Base-by-base conservation (phyloP, 1,140 invertebrate genomes). In the Orius insidiosus region DNA sequence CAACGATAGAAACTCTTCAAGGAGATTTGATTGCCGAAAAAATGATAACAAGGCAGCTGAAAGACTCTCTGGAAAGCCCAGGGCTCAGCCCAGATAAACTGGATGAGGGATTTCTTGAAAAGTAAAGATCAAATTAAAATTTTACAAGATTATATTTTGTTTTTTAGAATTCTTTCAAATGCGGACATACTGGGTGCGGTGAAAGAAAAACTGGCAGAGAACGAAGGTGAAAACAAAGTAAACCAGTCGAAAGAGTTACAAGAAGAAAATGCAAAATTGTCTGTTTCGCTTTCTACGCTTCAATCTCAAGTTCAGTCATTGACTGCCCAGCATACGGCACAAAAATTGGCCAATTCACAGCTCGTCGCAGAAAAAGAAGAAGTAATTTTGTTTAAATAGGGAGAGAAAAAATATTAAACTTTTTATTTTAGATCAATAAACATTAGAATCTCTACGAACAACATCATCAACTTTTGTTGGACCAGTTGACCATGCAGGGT, bases 11-110 rank as follows among this genome's bases (percentile, higher is more conserved):
- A 47, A 80, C 78, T 11, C 64, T 95, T 24, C 79, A 92, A 53
- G 77, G 84, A 58, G 87, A 92, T 61, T 68, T 95, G 31, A 79
- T 94, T 7, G 72, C 74, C 49, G 87, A 92, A 61, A 94, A 92
- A 65, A 63, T 83, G 6, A 53, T 52, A 38, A 52, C 55, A 13
- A 54, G 58, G 42, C 52, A 55, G 30, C 45, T 60, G 16, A 73
- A 74, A 49, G 71, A 73, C 33, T 73, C 74, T 58, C 63, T 85
- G 24, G 81, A 85, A 46, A 82, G 82, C 59, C 59, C 85, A 5
- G 80, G 80, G 9, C 67, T 83, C 9, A 75, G 71, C 52, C 65
- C 74, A 5, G 65, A 66, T 16, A 55, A 56, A 38, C 55, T 68
- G 0, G 48, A 64, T 1, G 35, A 36, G 14, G 35, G 35, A 36